Percentiles rank a stretch among this genome's conserved stretches.
Evolutionary conservation across 2,113 vertebrate species (phyloP).

Genomic region (Ceuthmochares aereus): DNA sequence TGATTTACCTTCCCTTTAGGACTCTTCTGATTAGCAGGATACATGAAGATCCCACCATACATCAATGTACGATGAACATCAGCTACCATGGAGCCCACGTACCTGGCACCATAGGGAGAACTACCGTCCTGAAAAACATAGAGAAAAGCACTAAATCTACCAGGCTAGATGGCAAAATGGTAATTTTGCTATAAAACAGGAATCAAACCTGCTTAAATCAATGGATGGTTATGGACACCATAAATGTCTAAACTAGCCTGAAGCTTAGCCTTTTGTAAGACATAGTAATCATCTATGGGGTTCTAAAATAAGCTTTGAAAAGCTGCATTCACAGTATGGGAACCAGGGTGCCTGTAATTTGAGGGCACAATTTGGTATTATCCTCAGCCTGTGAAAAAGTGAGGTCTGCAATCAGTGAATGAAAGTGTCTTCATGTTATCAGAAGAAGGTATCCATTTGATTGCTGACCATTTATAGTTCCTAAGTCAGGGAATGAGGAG

Average conservation of each 20-base stretch:
- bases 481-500: background rate
- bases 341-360: background rate
- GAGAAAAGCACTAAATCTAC: background rate
- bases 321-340: background rate
- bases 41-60: slow-evolving; percentile 97
- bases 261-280: background rate
- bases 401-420: background rate
- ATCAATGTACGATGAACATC: slow-evolving; percentile 94
- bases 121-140: slow-evolving; percentile 83
- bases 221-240: background rate
- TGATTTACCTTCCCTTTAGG: slow-evolving; percentile 93
- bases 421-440: background rate
- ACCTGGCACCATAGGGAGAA: slow-evolving; percentile 89
- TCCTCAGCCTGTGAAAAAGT: background rate
- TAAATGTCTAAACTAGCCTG: background rate
- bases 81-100: slow-evolving; percentile 98
- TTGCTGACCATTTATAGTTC: background rate
- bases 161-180: background rate
- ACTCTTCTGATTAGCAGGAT: slow-evolving; percentile 93
- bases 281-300: rapidly evolving
- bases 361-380: background rate
- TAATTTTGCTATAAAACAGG: background rate
- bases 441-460: background rate
- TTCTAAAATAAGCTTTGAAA: background rate
- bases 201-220: background rate